Evolutionary conservation across 2,113 vertebrate species (phyloP).

Genomic region (Acrocephalus arundinaceus): DNA sequence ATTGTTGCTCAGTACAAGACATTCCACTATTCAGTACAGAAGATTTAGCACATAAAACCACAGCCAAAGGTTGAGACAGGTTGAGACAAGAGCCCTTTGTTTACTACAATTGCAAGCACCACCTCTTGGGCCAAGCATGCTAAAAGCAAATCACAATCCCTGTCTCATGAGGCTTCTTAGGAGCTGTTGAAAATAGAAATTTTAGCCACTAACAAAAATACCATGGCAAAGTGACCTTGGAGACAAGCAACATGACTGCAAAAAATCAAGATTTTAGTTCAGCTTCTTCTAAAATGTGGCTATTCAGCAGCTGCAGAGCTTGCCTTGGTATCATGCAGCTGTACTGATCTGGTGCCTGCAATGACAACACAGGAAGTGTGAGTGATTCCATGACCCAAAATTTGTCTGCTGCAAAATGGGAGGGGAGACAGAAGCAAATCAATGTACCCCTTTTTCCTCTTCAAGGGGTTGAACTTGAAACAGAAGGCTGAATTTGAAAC

Average conservation of each 20-base stretch:
- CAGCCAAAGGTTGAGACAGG: background rate
- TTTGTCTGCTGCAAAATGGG: background rate
- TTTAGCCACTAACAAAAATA: background rate
- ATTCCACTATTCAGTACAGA: background rate
- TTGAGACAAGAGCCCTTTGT: background rate
- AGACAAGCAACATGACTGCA: background rate
- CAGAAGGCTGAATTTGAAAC: background rate
- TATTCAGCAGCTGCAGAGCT: background rate
- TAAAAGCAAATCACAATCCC: background rate
- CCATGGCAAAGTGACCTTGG: background rate
- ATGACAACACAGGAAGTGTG: background rate
- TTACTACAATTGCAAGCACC: background rate
- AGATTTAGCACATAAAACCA: background rate
- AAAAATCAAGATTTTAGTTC: background rate
- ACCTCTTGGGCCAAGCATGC: background rate
- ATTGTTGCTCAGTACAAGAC: background rate
- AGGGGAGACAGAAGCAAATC: background rate
- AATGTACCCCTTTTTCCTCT: background rate
- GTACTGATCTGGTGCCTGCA: background rate
- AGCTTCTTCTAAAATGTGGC: background rate
- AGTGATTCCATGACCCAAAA: background rate
- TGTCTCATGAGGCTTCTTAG: background rate
- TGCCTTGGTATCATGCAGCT: background rate
- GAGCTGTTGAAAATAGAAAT: background rate
- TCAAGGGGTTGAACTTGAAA: too few relatives aligned